phyloP scores from a whole-genome alignment of 2,113 vertebrate genomes.

The Antechinus stuartii region DNA sequence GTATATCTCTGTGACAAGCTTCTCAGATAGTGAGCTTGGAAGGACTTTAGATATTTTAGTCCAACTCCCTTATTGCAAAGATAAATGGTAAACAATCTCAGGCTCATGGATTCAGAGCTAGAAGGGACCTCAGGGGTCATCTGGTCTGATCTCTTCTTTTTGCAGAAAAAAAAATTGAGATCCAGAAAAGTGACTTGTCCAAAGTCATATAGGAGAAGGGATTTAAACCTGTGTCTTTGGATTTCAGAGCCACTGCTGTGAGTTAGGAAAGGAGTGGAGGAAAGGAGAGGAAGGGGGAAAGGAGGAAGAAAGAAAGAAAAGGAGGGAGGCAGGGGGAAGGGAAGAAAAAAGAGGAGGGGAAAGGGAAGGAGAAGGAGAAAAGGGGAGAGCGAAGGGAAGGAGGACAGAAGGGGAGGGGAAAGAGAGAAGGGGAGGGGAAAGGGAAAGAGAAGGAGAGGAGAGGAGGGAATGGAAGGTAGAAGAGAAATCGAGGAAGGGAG shows the following conservation, averaged over 20 bases:
- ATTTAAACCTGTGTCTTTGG: neutral
- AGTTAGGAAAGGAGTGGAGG: no score
- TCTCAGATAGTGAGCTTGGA: neutral
- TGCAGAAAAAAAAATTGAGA: neutral
- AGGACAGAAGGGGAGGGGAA: neutral
- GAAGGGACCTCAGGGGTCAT: neutral
- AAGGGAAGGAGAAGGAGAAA: neutral
- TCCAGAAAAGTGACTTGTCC: neutral
- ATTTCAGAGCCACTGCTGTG: neutral
- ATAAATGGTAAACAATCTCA: neutral
- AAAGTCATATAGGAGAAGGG: neutral
- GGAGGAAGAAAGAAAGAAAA: neutral
- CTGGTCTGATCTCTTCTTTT: neutral
- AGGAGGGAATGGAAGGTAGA: neutral
- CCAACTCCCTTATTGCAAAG: neutral
- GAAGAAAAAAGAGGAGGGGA: neutral
- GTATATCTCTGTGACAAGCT: neutral
- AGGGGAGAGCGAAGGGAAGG: no score
- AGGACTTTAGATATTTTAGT: neutral
- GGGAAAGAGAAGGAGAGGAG: neutral
- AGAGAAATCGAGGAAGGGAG: neutral
- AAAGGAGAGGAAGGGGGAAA: no score
- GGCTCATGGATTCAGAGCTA: neutral
- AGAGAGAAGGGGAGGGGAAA: neutral
- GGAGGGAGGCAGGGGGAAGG: fast-evolving